Evolutionary conservation across 2,888 invertebrate genomes (phyloP).

Genomic region (Hemicrepidius hirtus): DNA sequence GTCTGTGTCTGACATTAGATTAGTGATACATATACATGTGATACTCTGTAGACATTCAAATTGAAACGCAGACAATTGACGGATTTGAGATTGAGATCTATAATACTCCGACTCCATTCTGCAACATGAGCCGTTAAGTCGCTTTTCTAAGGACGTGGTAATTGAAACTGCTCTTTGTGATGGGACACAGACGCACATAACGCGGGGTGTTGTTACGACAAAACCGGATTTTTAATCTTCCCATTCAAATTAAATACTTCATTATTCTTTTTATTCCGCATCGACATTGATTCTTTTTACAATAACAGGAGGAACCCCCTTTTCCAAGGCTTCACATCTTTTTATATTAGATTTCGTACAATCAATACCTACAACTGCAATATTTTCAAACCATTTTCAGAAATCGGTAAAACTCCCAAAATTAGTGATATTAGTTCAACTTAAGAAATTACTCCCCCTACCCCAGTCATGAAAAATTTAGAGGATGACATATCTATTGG

Average conservation of each 20-base stretch:
- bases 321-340: slow-evolving; percentile 40
- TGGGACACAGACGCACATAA: slow-evolving; percentile 59
- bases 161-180: slow-evolving; percentile 68
- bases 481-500: too few relatives aligned
- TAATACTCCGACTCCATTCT: slow-evolving; percentile 69
- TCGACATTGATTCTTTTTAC: slow-evolving; percentile 19
- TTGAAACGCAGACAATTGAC: slow-evolving; percentile 66
- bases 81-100: slow-evolving; percentile 70
- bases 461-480: too few relatives aligned
- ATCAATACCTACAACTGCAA: too few relatives aligned
- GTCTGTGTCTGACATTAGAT: slow-evolving; percentile 46
- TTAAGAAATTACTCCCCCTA: too few relatives aligned
- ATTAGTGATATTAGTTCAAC: too few relatives aligned
- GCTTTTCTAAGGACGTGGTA: slow-evolving; percentile 69
- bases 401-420: too few relatives aligned
- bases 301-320: slow-evolving; percentile 6
- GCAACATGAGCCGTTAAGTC: slow-evolving; percentile 69
- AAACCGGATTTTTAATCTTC: slow-evolving; percentile 66
- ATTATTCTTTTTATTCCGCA: slow-evolving; percentile 60
- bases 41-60: slow-evolving; percentile 55
- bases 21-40: slow-evolving; percentile 42
- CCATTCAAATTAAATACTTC: slow-evolving; percentile 68
- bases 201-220: slow-evolving; percentile 62
- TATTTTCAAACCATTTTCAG: too few relatives aligned
- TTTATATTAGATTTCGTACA: slow-evolving; percentile 2